Conservation (phyloP, 2,113 vertebrate genomes). For the Pluvialis apricaria region DNA sequence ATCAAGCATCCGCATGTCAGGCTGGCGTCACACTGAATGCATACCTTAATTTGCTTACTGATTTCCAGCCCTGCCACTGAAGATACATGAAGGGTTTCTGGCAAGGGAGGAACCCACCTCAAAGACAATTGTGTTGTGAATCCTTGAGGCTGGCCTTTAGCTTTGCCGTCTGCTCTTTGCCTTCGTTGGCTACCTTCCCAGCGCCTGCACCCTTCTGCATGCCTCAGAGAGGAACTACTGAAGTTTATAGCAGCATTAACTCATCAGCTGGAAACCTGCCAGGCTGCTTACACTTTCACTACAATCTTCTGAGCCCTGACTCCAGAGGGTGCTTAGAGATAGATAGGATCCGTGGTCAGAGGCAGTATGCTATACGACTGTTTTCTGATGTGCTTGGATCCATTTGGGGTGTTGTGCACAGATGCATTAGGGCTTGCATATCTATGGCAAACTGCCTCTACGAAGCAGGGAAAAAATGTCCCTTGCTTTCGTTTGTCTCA, state of each 20-base stretch:
- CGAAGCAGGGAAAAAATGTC: background rate
- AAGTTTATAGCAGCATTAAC: conserved; percentile 68
- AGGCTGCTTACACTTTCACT: conserved; percentile 51
- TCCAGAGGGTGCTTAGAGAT: conserved; percentile 1
- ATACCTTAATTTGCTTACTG: background rate
- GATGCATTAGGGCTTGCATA: background rate
- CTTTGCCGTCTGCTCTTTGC: conserved; percentile 25
- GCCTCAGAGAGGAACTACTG: conserved; percentile 58
- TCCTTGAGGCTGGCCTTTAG: conserved; percentile 26
- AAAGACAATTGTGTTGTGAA: background rate
- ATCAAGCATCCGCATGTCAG: background rate
- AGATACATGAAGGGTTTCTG: background rate
- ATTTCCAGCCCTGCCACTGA: background rate
- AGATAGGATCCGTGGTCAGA: conserved; percentile 9
- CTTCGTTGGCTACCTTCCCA: conserved; percentile 42
- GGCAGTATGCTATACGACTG: background rate
- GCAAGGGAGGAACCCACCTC: background rate
- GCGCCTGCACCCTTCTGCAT: conserved; percentile 36
- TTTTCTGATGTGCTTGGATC: background rate
- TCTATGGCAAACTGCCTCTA: background rate
- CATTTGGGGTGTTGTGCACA: background rate
- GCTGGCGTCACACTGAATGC: background rate
- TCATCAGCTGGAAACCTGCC: conserved; percentile 59
- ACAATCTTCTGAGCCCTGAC: background rate
- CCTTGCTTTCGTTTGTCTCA: background rate